Base-by-base conservation (phyloP, 2,888 invertebrate species). In the Nasonia oneida region DNA sequence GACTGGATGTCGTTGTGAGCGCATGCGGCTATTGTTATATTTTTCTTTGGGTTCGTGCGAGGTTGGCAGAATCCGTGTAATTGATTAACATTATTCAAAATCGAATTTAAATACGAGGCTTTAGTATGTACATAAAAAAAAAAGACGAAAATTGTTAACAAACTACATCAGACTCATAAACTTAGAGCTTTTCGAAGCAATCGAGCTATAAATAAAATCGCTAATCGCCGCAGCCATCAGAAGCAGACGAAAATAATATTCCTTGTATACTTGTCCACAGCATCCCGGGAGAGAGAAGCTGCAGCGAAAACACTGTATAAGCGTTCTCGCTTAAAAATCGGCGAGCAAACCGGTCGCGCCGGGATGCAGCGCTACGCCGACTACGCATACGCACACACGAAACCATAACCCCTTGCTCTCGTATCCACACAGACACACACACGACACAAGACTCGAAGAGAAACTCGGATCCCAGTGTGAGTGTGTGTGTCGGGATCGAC, bases 251-350 rank as follows among this genome's bases (percentile, higher is more conserved):
- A 67, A 67, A 67, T 67, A 67, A 29, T 67, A 47, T 12, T 47
- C 47, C 47, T 47, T 47, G 1, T 42, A 47, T 8, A 42, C 23
- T 10, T 64, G 1, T 15, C 67, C 33, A 14, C 67, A 15, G 67
- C 33, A 29, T 79, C 29, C 50, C 76, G 64, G 29, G 29, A n/a
- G 12, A 64, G 12, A 57, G 53, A n/a, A 8, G 81, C 33, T 57
- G 73, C 29, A 15, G 64, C 18, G 50, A 47, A 75, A 84, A 80
- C 79, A 84, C 84, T 84, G 84, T 75, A 67, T 53, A 83, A 14
- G 80, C 50, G 75, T 23, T 80, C 64, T 39, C 67, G 12, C 67
- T 78, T 82, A 80, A 75, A 83, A 86, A 83, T 86, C 86, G 83
- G 64, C 76, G 76, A 83, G 57, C 37, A 76, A 86, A 83, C 83